phyloP scores from a whole-genome alignment of 2,888 invertebrate species.

The Venusia cambrica region DNA sequence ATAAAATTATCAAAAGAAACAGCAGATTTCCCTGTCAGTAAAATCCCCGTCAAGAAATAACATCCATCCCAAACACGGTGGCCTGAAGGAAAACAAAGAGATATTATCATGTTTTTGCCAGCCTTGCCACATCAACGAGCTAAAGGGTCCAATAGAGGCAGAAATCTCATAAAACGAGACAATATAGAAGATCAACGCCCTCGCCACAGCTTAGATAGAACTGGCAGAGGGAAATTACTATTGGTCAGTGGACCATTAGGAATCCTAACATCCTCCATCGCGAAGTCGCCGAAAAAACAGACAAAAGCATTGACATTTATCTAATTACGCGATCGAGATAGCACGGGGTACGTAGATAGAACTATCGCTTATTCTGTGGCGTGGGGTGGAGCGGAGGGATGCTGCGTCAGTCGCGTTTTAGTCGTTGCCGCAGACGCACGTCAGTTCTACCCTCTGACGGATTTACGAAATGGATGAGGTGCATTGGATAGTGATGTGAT shows the following conservation, averaged over 20 bases:
- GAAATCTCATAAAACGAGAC: slow-evolving; percentile 10
- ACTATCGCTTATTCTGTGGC: no score
- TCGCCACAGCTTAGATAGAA: no score
- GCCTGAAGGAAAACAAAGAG: slow-evolving; percentile 14
- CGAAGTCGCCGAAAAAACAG: slow-evolving; percentile 48
- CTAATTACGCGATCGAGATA: slow-evolving; percentile 78
- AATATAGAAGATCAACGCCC: slow-evolving; percentile 8
- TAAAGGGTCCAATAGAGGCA: slow-evolving; percentile 3
- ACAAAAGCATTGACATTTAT: slow-evolving; percentile 77
- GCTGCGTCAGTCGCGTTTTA: slow-evolving; percentile 57
- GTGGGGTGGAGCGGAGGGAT: slow-evolving; percentile 41
- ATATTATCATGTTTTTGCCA: slow-evolving; percentile 8
- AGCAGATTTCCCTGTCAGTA: slow-evolving; percentile 5
- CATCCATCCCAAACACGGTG: no score
- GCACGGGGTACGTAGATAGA: no score
- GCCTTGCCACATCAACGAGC: slow-evolving; percentile 8
- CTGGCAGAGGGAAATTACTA: slow-evolving; percentile 36
- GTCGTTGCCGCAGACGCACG: slow-evolving; percentile 34
- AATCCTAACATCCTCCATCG: slow-evolving; percentile 44
- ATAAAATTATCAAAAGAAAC: no score
- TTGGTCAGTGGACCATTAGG: slow-evolving; percentile 34
- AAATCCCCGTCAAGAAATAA: not conserved
- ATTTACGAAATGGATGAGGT: slow-evolving; percentile 23
- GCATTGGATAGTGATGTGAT: slow-evolving; percentile 28
- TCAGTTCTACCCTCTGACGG: slow-evolving; percentile 17